Base-by-base conservation (phyloP, 2,888 invertebrate genomes). In the Drosophila kambysellisi region DNA sequence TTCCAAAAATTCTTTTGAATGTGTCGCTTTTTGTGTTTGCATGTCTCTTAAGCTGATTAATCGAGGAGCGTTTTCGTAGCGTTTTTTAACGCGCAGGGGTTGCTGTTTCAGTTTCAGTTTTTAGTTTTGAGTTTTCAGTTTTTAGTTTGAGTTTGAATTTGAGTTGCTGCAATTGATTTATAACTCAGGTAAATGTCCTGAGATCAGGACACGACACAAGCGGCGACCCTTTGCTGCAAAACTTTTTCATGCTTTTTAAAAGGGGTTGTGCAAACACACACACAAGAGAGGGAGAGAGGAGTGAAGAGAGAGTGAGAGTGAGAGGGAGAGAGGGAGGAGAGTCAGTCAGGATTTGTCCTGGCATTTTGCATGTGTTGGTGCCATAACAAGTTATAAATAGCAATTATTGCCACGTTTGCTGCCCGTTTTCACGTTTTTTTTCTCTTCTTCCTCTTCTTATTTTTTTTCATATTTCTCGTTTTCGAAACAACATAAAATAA, bases 311-410 rank as follows among this genome's bases (percentile, higher is more conserved):
- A 11, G 17, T 7, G 29, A 20, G 61, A 53, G 46, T 8, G 39
- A n/a, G 20, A 17, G 52, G 0, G 48, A 7, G 39, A 3, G 46
- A 20, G 20, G 17, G 61, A 33, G 48, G 0, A 25, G 33, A 15
- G 37, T 37, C 41, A 48, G 64, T 53, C 39, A 39, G 65, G 59
- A 70, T 76, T 70, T 81, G 77, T 88, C 74, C 89, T 83, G 74
- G 51, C 58, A 62, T 74, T 57, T 72, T 75, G 87, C 87, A 89
- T 90, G 88, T 87, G 88, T 87, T 83, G 73, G 84, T 82, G 80
- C 82, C 78, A 82, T 87, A 87, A 90, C 87, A 87, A 89, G 87
- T 90, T 90, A 87, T 87, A 87, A 88, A 87, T 84, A 76, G 84
- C 84, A 88, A 90, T 87, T 89, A 89, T 88, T 74, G 69, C 76